Conservation (phyloP, 2,113 vertebrate species). For the Podarcis cretensis region DNA sequence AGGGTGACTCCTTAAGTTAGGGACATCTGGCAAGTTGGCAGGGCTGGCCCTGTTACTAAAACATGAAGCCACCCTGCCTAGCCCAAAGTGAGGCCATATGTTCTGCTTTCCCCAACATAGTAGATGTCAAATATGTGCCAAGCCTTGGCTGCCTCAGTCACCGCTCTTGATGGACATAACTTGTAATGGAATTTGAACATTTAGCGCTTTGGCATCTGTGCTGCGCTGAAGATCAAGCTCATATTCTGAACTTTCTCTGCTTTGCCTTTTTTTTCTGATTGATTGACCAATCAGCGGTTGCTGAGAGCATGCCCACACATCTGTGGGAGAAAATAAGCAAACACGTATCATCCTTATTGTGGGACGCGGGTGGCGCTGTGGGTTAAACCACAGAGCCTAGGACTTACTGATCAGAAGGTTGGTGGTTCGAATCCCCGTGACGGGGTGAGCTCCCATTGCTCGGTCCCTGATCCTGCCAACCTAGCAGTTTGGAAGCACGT, state of each 20-base stretch:
- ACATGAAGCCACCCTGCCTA: neutral
- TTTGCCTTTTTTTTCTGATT: neutral
- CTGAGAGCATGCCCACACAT: neutral
- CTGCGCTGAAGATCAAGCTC: neutral
- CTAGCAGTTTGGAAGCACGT: no score
- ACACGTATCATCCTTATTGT: neutral
- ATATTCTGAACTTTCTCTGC: neutral
- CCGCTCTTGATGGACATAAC: neutral
- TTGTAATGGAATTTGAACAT: slow-evolving; percentile 2
- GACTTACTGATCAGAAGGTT: no score
- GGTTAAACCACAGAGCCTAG: no score
- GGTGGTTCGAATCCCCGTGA: no score
- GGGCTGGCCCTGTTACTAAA: neutral
- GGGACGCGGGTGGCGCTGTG: no score
- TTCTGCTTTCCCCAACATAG: neutral
- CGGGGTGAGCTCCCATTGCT: no score
- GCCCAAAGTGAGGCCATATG: neutral
- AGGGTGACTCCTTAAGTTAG: neutral
- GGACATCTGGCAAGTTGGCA: neutral
- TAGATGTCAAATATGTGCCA: neutral
- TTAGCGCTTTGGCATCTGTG: neutral
- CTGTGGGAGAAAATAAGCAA: neutral
- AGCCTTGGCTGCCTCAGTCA: neutral
- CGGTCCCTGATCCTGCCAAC: no score
- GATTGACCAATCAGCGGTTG: neutral